Evolutionary conservation across 2,888 invertebrate genomes (phyloP), one percentile per base, ranked within the genome.

Genomic region (Alviniconcha strummeri): DNA sequence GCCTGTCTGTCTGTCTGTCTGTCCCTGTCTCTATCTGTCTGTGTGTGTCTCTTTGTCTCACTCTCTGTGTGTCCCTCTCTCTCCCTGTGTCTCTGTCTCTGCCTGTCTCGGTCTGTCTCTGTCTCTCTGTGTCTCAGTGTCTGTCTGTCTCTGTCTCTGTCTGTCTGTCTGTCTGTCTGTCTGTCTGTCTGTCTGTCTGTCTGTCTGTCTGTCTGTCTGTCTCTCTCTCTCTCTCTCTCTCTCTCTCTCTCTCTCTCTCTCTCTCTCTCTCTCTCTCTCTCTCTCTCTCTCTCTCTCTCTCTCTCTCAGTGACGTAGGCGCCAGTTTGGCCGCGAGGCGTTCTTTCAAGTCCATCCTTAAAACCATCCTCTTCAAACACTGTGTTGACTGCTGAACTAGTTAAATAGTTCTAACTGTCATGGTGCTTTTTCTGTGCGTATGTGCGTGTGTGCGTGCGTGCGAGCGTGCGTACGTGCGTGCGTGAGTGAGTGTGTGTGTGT

Each of bases 271-370:
- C 52, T 78, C n/a, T 9, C 56, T 56, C 71, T n/a, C 60, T 54
- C 19, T 19, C 80, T 80, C 69, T 80, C 69, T 69, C 52, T 69
- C 69, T 80, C 52, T 80, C 80, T 69, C 52, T 80, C 80, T 80
- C 9, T 80, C 80, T 80, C 36, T 72, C 72, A 8, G 8, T 11
- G 36, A 17, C 17, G 13, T 17, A n/a, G 36, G 36, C 76, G 36
- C 76, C 36, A 36, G 36, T 36, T 36, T 36, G 36, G 36, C 36
- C 36, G 36, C 36, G 36, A 36, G 36, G 36, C 36, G 36, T 36
- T 36, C 36, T 36, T 36, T 36, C 1, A 36, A 36, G 36, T 36
- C 36, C 36, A 36, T 36, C 36, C 36, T 36, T 36, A 36, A 36
- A 36, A 36, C 36, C 36, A 1, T 36, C 36, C 36, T 36, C 36